Evolutionary conservation across 2,888 invertebrate genomes (phyloP).

Genomic region (Hyalella azteca): DNA sequence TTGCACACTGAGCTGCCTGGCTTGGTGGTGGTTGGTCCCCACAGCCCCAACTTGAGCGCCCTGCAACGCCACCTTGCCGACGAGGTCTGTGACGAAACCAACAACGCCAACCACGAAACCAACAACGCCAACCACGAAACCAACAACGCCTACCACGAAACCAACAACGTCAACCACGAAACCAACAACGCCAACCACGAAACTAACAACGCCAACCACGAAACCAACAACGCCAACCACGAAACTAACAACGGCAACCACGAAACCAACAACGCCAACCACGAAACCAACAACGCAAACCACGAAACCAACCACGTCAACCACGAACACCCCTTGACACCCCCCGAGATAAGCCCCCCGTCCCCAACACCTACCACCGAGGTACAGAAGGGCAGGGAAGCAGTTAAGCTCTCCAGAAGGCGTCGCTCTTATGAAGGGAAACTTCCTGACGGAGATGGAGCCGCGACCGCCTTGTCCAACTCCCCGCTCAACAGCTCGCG

Average conservation of each 20-base stretch:
- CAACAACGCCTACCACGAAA: not conserved
- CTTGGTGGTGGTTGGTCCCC: slow-evolving; percentile 30
- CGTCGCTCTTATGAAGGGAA: not conserved
- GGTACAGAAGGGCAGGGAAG: no score
- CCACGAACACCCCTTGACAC: no score
- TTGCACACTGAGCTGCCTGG: not conserved
- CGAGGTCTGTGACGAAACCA: not conserved
- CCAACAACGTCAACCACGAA: not conserved
- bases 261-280: not conserved
- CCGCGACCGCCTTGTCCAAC: not conserved
- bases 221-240: not conserved
- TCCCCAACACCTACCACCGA: no score
- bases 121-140: not conserved
- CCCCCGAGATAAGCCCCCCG: no score
- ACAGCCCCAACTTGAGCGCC: not conserved
- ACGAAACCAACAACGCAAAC: not conserved
- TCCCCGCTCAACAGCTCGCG: not conserved
- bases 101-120: not conserved
- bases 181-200: not conserved
- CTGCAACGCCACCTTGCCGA: slow-evolving; percentile 17
- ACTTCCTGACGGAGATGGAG: not conserved
- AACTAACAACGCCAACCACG: not conserved
- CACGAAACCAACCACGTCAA: not conserved
- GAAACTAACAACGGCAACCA: no score
- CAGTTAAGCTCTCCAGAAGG: no score